A percentile compares a stretch with the other conserved stretches of the same genome.
These are phyloP conservation scores for Adelges cooleyi DNA, from an alignment of 1,140 invertebrate species.

Conservation along the genomic window DNA sequence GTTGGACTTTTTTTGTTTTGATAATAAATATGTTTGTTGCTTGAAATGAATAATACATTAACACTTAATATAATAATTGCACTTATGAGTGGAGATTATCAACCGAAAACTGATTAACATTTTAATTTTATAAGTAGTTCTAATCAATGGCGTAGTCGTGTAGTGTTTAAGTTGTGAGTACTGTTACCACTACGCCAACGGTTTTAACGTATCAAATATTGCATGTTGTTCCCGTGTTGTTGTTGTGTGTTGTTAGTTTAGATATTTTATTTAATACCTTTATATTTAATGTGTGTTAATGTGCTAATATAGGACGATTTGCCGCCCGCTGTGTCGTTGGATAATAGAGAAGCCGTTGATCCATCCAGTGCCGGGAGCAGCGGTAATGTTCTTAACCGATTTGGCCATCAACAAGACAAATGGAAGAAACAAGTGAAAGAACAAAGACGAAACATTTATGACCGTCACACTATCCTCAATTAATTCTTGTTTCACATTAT, in stretches of 20 bases:
- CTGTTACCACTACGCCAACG: too few relatives aligned
- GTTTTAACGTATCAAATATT: background rate
- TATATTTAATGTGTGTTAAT: too few relatives aligned
- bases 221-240: background rate
- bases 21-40: background rate
- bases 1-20: background rate
- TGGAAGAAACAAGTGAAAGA: constrained; percentile 96
- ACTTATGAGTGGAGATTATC: background rate
- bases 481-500: too few relatives aligned
- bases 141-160: too few relatives aligned
- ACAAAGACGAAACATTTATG: constrained; percentile 92
- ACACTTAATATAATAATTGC: background rate
- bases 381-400: constrained; percentile 81
- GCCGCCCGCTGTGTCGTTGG: constrained; percentile 29
- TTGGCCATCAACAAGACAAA: constrained; percentile 90
- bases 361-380: constrained; percentile 39
- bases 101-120: background rate
- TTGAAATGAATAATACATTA: background rate
- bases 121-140: background rate
- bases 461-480: constrained; percentile 95
- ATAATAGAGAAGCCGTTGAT: constrained; percentile 34
- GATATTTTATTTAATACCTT: too few relatives aligned
- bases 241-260: background rate
- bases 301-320: constrained; percentile 28
- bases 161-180: too few relatives aligned